Base-by-base conservation (phyloP, 2,888 invertebrate species). In the Chaitophorus viminalis region DNA sequence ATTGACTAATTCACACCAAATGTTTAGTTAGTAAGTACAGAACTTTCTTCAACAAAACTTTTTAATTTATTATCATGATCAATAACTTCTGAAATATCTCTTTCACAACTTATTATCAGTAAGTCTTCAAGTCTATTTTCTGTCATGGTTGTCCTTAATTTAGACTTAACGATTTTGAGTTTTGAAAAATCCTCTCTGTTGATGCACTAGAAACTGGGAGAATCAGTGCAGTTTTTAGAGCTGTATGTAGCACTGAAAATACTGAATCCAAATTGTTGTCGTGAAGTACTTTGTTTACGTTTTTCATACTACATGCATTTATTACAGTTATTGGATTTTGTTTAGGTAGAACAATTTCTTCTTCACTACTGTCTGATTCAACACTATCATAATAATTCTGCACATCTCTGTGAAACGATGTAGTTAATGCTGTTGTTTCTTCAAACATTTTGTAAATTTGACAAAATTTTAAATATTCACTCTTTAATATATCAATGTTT, bases 11-110 rank as follows among this genome's bases (percentile, higher is more conserved):
- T 78, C 60, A 78, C 33, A 33, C 21, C 60, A 60, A 54, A 78
- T 60, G 14, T 77, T 77, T 77, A 52, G 21, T 77, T 77, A 52
- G 21, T 77, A 52, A 77, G 31, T 77, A 54, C 52, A 52, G 77
- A 77, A 78, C 78, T 60, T 78, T 33, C 60, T 78, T 60, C 33
- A 3, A 21, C 25, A 78, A 54, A 54, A 60, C 21, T 78, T 78
- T 78, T 78, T 36, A 78, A 25, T 78, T 60, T 78, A 78, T 78
- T 60, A 14, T 78, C 60, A 78, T 60, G 78, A n/a, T 78, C 78
- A 60, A 78, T 78, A 65, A 79, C 60, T 79, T 79, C 78, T 79
- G 60, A 79, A 79, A 65, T 79, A 79, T 79, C 78, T 60, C 60
- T 36, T 79, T 79, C 74, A 60, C 33, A 78, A 79, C 78, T 79